phyloP scores from a whole-genome alignment of 2,113 vertebrate species.

The Hystrix cristata region DNA sequence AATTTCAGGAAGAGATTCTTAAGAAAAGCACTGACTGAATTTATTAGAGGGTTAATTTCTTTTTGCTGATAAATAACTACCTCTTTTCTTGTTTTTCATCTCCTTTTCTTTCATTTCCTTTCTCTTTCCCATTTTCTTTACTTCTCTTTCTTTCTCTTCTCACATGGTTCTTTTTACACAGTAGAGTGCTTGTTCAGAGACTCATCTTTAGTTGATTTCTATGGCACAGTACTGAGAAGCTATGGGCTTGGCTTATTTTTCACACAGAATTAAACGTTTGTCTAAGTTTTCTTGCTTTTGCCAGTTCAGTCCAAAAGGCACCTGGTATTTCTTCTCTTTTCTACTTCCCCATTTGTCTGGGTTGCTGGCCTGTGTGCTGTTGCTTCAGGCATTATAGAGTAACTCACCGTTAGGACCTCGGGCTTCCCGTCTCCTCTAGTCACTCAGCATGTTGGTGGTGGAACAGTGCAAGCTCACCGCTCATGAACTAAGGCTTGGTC shows the following conservation, averaged over 20 bases:
- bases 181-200: background rate
- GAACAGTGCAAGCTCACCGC: background rate
- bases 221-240: background rate
- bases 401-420: background rate
- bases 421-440: background rate
- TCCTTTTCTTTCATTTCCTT: background rate
- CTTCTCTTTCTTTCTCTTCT: background rate
- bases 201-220: background rate
- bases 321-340: background rate
- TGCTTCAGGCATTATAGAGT: background rate
- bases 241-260: slow-evolving; percentile 6
- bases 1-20: background rate
- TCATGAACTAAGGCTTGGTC: background rate
- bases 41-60: slow-evolving; percentile 43
- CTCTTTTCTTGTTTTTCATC: background rate
- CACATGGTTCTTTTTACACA: background rate
- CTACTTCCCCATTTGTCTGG: background rate
- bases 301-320: background rate
- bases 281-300: background rate
- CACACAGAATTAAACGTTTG: slow-evolving; percentile 23
- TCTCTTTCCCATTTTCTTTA: background rate
- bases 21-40: background rate
- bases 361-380: background rate
- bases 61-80: background rate
- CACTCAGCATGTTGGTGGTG: too few relatives aligned